Evolutionary conservation across 2,113 vertebrate genomes (phyloP).

Genomic region (Cichladusa arquata): DNA sequence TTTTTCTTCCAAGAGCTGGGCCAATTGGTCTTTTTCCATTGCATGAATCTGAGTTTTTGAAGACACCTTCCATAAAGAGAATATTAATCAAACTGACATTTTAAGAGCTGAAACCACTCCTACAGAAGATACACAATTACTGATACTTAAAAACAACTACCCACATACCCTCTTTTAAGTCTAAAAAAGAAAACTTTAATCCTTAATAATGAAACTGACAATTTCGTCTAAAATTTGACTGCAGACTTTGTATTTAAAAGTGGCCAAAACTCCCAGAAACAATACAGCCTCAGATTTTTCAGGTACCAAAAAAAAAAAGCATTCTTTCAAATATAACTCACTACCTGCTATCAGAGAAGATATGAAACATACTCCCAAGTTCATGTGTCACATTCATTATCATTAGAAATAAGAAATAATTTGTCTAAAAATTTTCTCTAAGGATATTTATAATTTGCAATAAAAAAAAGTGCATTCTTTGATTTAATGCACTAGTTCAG

Average conservation of each 20-base stretch:
- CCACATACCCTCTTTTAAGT: not conserved
- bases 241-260: not conserved
- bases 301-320: not conserved
- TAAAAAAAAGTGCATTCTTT: not conserved
- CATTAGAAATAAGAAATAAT: not conserved
- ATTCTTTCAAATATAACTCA: not conserved
- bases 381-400: not conserved
- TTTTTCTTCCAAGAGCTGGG: constrained; percentile 90
- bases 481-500: not conserved
- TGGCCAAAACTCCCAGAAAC: not conserved
- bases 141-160: not conserved
- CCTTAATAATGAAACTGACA: not conserved
- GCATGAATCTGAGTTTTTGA: constrained; percentile 85
- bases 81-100: not conserved
- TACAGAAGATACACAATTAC: not conserved
- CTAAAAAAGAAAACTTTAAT: not conserved
- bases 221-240: not conserved
- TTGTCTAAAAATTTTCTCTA: not conserved
- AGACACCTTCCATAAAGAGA: constrained; percentile 77
- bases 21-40: constrained; percentile 85
- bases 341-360: not conserved
- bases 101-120: not conserved
- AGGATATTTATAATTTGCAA: not conserved
- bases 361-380: not conserved
- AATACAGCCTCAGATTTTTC: not conserved